These are phyloP conservation scores for Eulemur coronatus DNA, from an alignment of 2,797 vertebrate genomes.

Conservation along the genomic window DNA sequence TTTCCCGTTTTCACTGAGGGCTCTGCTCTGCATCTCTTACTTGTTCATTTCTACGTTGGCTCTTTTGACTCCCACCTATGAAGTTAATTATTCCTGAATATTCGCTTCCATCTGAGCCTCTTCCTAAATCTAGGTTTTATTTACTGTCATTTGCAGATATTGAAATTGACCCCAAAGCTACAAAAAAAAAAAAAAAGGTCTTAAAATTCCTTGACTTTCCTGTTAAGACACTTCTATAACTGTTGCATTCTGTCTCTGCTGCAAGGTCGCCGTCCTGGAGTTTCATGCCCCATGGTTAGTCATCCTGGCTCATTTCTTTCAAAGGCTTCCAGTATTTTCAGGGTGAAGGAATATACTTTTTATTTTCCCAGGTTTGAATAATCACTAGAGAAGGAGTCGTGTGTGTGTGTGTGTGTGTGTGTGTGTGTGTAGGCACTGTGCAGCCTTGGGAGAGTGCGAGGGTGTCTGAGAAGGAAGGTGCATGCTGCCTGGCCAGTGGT, in stretches of 20 bases:
- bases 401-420: no score
- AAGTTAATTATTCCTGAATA: neutral
- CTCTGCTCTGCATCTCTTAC: neutral
- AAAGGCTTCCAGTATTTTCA: neutral
- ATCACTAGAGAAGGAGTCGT: neutral
- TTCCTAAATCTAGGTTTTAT: neutral
- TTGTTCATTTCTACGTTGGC: neutral
- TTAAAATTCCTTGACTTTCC: neutral
- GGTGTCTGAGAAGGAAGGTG: neutral
- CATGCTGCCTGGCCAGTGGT: fast-evolving
- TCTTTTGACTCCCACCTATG: neutral
- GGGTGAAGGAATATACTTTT: neutral
- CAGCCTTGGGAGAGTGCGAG: neutral
- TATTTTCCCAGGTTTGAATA: neutral
- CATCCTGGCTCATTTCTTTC: neutral
- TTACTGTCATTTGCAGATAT: neutral
- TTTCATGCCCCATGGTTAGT: neutral
- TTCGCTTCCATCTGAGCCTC: neutral
- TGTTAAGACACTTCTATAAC: neutral
- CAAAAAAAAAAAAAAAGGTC: neutral
- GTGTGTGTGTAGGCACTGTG: no score
- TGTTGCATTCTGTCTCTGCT: neutral
- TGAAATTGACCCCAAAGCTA: neutral
- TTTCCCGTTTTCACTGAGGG: neutral
- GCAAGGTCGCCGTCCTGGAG: neutral